Conservation (phyloP, 2,113 vertebrate genomes). For the Neofelis nebulosa region DNA sequence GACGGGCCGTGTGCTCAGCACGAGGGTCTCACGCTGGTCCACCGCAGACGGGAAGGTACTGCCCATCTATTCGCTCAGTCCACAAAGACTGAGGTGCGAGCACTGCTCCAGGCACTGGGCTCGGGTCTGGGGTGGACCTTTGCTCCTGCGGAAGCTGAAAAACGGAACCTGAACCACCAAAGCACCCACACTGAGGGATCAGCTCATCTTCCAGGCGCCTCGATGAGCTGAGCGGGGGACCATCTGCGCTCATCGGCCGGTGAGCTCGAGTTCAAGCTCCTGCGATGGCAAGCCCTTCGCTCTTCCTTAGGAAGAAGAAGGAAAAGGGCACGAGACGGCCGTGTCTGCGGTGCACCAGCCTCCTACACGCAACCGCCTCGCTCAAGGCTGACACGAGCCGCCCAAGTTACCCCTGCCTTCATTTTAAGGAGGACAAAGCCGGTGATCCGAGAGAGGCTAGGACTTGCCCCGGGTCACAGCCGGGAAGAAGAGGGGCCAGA, state of each 20-base stretch:
- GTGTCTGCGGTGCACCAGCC: background rate
- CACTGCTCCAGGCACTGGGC: background rate
- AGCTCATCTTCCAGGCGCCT: background rate
- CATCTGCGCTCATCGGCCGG: background rate
- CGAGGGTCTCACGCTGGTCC: too few relatives aligned
- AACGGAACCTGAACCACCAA: background rate
- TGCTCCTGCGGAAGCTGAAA: background rate
- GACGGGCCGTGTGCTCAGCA: too few relatives aligned
- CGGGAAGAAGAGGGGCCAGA: background rate
- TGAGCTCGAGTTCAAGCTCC: slow-evolving; percentile 8
- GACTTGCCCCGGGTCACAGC: background rate
- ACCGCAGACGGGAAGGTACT: accelerated
- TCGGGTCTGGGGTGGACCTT: background rate
- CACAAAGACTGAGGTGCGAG: too few relatives aligned
- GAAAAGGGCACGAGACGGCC: background rate
- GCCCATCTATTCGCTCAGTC: background rate
- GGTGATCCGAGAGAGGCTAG: background rate
- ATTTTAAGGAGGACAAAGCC: background rate
- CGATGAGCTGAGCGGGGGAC: background rate
- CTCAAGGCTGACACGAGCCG: accelerated
- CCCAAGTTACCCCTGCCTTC: too few relatives aligned
- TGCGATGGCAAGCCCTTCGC: background rate
- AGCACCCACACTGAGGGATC: background rate
- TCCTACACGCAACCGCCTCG: accelerated
- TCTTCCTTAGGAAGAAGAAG: background rate